phyloP scores from a whole-genome alignment of 2,797 vertebrate species.

The Synanceia verrucosa region DNA sequence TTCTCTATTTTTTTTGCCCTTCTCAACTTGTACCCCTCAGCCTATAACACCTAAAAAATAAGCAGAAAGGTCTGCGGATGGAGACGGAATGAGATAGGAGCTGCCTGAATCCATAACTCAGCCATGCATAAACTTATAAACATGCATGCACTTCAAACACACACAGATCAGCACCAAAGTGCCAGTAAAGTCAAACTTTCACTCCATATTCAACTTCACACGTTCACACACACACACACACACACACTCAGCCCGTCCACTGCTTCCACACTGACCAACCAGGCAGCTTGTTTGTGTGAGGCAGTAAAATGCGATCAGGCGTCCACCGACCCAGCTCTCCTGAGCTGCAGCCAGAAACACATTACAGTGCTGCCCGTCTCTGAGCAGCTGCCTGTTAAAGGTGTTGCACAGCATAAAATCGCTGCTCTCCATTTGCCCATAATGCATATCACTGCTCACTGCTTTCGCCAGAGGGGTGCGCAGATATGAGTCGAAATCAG shows the following conservation, averaged over 20 bases:
- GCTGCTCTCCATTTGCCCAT: slow-evolving; percentile 53
- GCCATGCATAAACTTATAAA: slow-evolving; percentile 56
- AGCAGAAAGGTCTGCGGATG: slow-evolving; percentile 43
- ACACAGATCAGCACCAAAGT: slow-evolving; percentile 13
- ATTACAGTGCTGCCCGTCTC: slow-evolving; percentile 41
- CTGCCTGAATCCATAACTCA: slow-evolving; percentile 56
- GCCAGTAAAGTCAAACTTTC: slow-evolving; percentile 33
- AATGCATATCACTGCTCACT: slow-evolving; percentile 57
- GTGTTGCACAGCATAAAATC: slow-evolving; percentile 62
- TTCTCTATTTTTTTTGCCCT: not conserved
- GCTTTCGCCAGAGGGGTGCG: slow-evolving; percentile 11
- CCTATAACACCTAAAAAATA: slow-evolving; percentile 56
- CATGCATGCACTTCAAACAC: slow-evolving; percentile 12
- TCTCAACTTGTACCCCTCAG: slow-evolving; percentile 39
- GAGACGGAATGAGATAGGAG: slow-evolving; percentile 42
- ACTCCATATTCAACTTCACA: slow-evolving; percentile 1
- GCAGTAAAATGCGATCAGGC: slow-evolving; percentile 47
- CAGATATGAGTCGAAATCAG: slow-evolving; percentile 51
- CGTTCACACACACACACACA: slow-evolving; percentile 1
- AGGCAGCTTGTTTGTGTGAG: slow-evolving; percentile 46
- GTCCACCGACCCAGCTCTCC: slow-evolving; percentile 31
- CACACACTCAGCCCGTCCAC: slow-evolving; percentile 8
- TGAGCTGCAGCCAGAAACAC: slow-evolving; percentile 47
- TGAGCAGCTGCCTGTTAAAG: slow-evolving; percentile 62
- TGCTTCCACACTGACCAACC: slow-evolving; percentile 29